A percentile compares a stretch with the other conserved stretches of the same genome.
Evolutionary conservation across 2,113 vertebrate species (phyloP).

Genomic region (Piliocolobus tephrosceles): DNA sequence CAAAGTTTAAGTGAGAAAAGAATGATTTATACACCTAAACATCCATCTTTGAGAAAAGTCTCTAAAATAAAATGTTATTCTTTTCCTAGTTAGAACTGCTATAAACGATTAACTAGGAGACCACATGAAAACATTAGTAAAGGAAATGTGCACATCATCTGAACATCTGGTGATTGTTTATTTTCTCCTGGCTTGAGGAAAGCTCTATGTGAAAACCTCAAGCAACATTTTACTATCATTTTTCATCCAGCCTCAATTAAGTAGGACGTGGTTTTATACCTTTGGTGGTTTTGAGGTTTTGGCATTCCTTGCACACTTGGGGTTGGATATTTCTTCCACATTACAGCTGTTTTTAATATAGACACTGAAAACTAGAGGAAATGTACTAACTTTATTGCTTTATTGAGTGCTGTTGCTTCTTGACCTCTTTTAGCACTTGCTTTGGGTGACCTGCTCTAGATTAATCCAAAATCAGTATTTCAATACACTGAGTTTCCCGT

Average conservation of each 20-base stretch:
- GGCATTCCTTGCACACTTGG: background rate
- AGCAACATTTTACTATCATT: slow-evolving; percentile 56
- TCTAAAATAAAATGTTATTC: slow-evolving; percentile 41
- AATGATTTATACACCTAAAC: background rate
- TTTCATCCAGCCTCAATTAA: slow-evolving; percentile 71
- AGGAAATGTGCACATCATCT: background rate
- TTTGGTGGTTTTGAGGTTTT: slow-evolving; percentile 75
- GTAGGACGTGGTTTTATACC: slow-evolving; percentile 57
- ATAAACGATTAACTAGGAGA: slow-evolving; percentile 39
- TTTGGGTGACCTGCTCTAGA: slow-evolving; percentile 16
- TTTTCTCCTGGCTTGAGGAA: slow-evolving; percentile 32
- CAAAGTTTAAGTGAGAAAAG: slow-evolving; percentile 34
- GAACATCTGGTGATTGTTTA: slow-evolving; percentile 68
- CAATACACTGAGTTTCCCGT: background rate
- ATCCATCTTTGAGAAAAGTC: slow-evolving; percentile 26
- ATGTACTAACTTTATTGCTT: slow-evolving; percentile 48
- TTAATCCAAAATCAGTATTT: slow-evolving; percentile 42
- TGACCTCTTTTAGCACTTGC: slow-evolving; percentile 33
- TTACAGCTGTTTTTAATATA: slow-evolving; percentile 64
- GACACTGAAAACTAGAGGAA: slow-evolving; percentile 54
- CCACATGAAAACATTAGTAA: slow-evolving; percentile 25
- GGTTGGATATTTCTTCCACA: slow-evolving; percentile 26
- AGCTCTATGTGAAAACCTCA: slow-evolving; percentile 53
- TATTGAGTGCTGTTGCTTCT: slow-evolving; percentile 44
- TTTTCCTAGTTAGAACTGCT: slow-evolving; percentile 36